A percentile compares a stretch with the other conserved stretches of the same genome.
phyloP scores from a whole-genome alignment of 2,888 invertebrate species.

The Amphimallon solstitiale region DNA sequence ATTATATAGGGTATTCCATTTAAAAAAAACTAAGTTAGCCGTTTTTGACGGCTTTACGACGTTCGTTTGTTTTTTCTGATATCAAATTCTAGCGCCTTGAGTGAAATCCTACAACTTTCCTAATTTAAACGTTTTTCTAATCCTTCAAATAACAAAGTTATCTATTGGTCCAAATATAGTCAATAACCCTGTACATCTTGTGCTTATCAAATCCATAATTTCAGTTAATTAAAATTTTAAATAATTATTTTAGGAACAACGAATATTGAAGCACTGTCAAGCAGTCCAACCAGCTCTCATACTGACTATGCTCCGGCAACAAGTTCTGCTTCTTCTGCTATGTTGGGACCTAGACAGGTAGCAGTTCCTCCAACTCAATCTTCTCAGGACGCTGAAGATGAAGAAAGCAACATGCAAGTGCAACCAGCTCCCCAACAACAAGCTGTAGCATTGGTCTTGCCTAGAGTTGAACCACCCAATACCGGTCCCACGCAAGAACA shows the following conservation, averaged over 20 bases:
- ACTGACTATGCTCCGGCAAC: constrained; percentile 90
- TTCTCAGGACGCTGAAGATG: constrained; percentile 68
- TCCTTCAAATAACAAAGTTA: too few relatives aligned
- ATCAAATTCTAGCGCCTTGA: too few relatives aligned
- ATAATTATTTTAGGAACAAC: constrained; percentile 54
- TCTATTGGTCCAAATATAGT: too few relatives aligned
- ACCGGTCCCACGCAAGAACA: constrained; percentile 59
- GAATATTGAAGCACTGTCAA: constrained; percentile 67
- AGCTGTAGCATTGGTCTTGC: constrained; percentile 77
- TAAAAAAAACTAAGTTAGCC: too few relatives aligned
- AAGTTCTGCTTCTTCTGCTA: constrained; percentile 67
- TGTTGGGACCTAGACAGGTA: constrained; percentile 65
- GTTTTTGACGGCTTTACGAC: too few relatives aligned
- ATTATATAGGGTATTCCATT: too few relatives aligned
- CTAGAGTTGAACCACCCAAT: constrained; percentile 74
- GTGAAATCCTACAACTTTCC: too few relatives aligned
- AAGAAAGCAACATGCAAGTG: constrained; percentile 58
- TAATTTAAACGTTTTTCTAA: too few relatives aligned
- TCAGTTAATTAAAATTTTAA: background rate
- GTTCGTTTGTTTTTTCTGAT: too few relatives aligned
- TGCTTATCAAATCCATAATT: too few relatives aligned
- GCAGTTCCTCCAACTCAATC: constrained; percentile 73
- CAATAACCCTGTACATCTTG: too few relatives aligned
- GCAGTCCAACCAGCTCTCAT: constrained; percentile 78
- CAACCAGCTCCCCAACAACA: constrained; percentile 65